Base-by-base conservation (phyloP, 2,797 vertebrate genomes). In the Serranus cabrilla region DNA sequence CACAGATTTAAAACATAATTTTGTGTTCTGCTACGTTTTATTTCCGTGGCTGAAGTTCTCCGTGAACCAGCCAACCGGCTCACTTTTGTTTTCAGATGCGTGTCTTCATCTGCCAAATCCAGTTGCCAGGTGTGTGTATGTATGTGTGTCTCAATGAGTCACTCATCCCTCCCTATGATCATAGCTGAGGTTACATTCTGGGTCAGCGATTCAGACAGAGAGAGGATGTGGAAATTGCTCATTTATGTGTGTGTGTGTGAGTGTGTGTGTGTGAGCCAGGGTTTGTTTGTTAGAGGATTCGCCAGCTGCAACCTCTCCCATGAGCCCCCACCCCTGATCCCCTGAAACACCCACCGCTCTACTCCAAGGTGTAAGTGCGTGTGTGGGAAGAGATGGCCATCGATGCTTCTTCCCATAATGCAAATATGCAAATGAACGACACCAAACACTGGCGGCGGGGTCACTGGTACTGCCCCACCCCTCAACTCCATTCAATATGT, bases 151-250 rank as follows among this genome's bases (percentile, higher is more conserved):
- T 86, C 74, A 81, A 85, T 82, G 81, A 84, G 89, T 88, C 83
- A 77, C 85, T 91, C 91, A 89, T 86, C 86, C 80, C 85, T 88
- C 89, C 87, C 91, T 90, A 55, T 93, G 93, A 94, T 94, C 93
- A 94, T 93, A 90, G 87, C 89, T 61, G 84, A 72, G 92, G 92
- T 91, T 82, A 77, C 74, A 55, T 91, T 93, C 84, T 86, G 89
- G 92, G 92, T 93, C 91, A 93, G 87, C 12, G 69, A 87, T 76
- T 91, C 89, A 89, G 91, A 89, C 84, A 92, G 89, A 88, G 88
- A 92, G 93, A 93, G 90, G 90, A 92, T 93, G 88, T 88, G 87
- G 83, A 91, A 92, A 93, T 93, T 92, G 88, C 84, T 88, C 83
- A 89, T 90, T 91, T 89, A 67, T 74, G 66, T 77, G 69, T 46